Conservation (phyloP, 2,113 vertebrate species). For the Callorhinus ursinus region DNA sequence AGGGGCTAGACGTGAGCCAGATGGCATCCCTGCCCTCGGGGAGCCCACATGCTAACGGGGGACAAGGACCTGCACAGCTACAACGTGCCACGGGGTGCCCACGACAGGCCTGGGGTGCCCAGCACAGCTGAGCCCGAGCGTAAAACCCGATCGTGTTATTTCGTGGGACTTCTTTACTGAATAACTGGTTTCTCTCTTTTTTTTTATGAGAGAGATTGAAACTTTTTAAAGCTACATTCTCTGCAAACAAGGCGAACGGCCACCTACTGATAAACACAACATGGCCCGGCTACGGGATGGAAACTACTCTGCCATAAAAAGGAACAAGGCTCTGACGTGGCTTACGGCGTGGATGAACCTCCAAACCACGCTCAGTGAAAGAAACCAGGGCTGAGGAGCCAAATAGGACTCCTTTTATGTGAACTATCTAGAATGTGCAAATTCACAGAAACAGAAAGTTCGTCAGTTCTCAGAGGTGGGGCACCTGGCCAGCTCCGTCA, state of each 20-base stretch:
- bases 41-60: not conserved
- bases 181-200: not conserved
- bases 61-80: not conserved
- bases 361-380: not conserved
- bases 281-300: accelerated
- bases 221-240: not conserved
- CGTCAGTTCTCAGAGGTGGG: not conserved
- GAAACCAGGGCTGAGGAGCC: not conserved
- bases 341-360: accelerated
- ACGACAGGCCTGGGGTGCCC: not conserved
- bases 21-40: not conserved
- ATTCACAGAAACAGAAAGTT: not conserved
- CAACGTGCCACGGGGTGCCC: not conserved
- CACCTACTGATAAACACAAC: not conserved
- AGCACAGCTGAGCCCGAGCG: accelerated
- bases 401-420: no score
- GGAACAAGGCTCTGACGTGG: accelerated
- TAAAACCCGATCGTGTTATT: not conserved
- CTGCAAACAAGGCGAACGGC: not conserved
- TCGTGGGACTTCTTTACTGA: not conserved
- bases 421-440: not conserved
- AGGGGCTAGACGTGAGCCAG: not conserved
- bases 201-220: not conserved
- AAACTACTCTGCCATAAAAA: not conserved
- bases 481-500: not conserved